Evolutionary conservation across 64 coral and sea anemone genomes (phyloP).

Genomic region (Astreopora myriophthalma): DNA sequence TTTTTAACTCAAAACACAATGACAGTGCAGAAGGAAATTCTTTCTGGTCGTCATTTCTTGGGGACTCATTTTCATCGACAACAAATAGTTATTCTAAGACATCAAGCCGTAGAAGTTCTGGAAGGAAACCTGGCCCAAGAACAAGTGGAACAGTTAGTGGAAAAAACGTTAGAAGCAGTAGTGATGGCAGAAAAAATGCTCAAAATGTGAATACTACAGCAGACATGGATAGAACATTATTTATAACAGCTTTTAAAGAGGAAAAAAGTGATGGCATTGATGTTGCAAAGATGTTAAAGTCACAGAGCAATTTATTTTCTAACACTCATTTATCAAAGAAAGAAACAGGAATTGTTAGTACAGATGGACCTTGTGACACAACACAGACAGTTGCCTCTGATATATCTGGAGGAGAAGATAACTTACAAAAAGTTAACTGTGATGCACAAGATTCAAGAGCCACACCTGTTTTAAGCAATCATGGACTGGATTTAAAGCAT

Average conservation of each 20-base stretch:
- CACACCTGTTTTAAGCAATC: neutral
- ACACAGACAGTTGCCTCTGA: neutral
- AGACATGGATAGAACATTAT: neutral
- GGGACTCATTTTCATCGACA: constrained; percentile 28
- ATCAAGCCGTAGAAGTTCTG: constrained; percentile 10
- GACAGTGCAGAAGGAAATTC: constrained; percentile 34
- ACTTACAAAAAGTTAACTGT: neutral
- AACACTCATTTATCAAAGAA: neutral
- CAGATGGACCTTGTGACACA: neutral
- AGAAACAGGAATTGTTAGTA: neutral
- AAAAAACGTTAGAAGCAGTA: neutral
- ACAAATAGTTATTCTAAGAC: constrained; percentile 1
- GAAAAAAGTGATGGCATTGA: neutral
- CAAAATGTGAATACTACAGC: neutral
- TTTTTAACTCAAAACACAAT: neutral
- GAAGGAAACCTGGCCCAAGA: neutral
- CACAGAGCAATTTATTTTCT: neutral
- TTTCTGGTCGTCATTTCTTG: constrained; percentile 96
- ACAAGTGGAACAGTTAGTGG: neutral
- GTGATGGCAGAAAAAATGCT: neutral
- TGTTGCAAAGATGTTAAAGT: neutral
- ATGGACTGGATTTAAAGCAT: neutral
- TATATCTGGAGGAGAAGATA: neutral
- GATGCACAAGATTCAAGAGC: neutral
- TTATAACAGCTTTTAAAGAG: neutral